A percentile compares a stretch with the other conserved stretches of the same genome.
Conservation (phyloP, 1,140 invertebrate species). For the Ylistrum balloti region DNA sequence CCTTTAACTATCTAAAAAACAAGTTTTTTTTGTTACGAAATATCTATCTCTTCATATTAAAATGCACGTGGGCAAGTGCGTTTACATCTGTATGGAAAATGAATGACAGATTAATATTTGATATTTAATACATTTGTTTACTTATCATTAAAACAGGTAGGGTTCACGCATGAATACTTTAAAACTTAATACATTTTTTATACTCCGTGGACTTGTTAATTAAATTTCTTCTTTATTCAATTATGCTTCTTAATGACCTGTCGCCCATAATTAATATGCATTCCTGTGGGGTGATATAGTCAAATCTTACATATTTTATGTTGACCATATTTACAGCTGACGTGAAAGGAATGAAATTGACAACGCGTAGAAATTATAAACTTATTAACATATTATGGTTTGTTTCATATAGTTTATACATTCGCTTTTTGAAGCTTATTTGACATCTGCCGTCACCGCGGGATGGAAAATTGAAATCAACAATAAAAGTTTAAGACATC, state of each 20-base stretch:
- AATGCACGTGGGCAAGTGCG: too few species aligned
- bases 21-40: too few species aligned
- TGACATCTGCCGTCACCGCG: neutral
- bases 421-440: neutral
- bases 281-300: neutral
- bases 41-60: too few species aligned
- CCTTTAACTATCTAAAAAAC: too few species aligned
- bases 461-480: neutral
- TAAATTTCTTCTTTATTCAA: neutral
- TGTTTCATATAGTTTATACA: neutral
- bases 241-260: neutral
- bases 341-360: slow-evolving; percentile 34
- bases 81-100: too few species aligned
- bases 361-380: slow-evolving; percentile 19
- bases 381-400: neutral
- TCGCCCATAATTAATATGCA: neutral
- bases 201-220: neutral
- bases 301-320: neutral
- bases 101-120: too few species aligned
- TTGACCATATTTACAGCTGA: slow-evolving; percentile 5
- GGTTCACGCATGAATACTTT: too few species aligned
- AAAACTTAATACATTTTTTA: too few species aligned
- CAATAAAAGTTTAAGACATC: neutral
- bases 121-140: too few species aligned
- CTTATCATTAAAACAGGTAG: too few species aligned